phyloP scores from a whole-genome alignment of 2,888 invertebrate genomes.

The Torymus texanus region DNA sequence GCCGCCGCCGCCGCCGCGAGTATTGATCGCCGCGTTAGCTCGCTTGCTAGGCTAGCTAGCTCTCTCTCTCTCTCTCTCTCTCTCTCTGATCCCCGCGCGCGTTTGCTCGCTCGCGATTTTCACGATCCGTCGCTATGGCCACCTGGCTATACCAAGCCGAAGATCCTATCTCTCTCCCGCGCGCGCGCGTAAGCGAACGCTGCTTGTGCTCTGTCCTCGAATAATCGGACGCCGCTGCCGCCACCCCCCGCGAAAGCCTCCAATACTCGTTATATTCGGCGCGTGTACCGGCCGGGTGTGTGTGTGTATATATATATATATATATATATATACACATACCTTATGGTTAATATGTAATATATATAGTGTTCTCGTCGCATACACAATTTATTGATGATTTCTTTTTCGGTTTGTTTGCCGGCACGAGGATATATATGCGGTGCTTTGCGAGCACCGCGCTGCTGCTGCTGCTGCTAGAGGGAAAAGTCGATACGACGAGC shows the following conservation, averaged over 20 bases:
- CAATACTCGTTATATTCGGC: not conserved
- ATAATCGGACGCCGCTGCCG: slow-evolving; percentile 1
- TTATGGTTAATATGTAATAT: too few relatives aligned
- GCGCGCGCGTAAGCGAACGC: not conserved
- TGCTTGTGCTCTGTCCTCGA: not conserved
- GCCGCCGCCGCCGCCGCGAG: slow-evolving; percentile 59
- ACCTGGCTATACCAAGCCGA: slow-evolving; percentile 70
- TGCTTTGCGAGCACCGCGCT: too few relatives aligned
- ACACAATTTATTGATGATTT: too few relatives aligned
- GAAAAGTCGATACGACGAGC: too few relatives aligned
- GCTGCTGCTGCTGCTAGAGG: too few relatives aligned
- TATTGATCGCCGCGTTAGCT: slow-evolving; percentile 69
- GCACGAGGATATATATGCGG: too few relatives aligned
- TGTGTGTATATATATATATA: too few relatives aligned
- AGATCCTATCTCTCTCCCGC: slow-evolving; percentile 26
- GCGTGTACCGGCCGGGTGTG: too few relatives aligned
- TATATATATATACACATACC: too few relatives aligned
- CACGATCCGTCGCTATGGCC: slow-evolving; percentile 75
- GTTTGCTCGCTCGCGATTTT: slow-evolving; percentile 65
- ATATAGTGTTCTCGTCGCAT: too few relatives aligned
- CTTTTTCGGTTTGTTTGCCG: too few relatives aligned
- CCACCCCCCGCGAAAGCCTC: not conserved
- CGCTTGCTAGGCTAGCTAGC: not conserved
- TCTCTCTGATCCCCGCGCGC: slow-evolving; percentile 53
- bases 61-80: slow-evolving; percentile 48